These are phyloP conservation scores for Drosophila paulistorum DNA, from an alignment of 1,140 invertebrate species.

Conservation along the genomic window DNA sequence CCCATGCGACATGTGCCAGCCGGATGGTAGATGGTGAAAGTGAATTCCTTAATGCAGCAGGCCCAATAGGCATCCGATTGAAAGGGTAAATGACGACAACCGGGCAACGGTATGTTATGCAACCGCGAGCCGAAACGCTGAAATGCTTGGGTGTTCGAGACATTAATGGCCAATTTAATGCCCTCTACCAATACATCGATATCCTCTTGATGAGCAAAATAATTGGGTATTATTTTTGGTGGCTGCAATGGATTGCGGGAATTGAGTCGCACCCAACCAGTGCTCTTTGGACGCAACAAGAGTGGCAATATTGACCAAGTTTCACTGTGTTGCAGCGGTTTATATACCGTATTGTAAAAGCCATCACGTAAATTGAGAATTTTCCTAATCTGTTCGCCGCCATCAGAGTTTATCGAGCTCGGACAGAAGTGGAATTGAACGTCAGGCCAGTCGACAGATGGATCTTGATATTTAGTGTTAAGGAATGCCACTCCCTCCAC, in stretches of 20 bases:
- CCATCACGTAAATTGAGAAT: conserved; percentile 90
- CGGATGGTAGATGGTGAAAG: conserved; percentile 94
- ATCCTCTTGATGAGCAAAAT: conserved; percentile 92
- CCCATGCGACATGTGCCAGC: conserved; percentile 95
- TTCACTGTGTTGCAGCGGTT: conserved; percentile 90
- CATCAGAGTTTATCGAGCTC: conserved; percentile 91
- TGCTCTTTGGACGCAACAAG: conserved; percentile 91
- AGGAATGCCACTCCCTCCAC: conserved; percentile 93
- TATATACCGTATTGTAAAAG: conserved; percentile 93
- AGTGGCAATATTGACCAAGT: conserved; percentile 93
- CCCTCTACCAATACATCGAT: conserved; percentile 90
- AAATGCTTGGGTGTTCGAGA: conserved; percentile 91
- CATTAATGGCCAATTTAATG: conserved; percentile 91
- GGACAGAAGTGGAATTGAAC: conserved; percentile 94
- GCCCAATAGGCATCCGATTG: conserved; percentile 93
- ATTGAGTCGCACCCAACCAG: conserved; percentile 90
- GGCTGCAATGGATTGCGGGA: conserved; percentile 91
- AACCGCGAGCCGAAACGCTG: conserved; percentile 91
- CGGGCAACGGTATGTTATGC: conserved; percentile 91
- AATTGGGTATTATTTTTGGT: conserved; percentile 96
- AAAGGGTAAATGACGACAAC: conserved; percentile 89
- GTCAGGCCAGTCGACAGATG: conserved; percentile 90
- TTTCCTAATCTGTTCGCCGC: conserved; percentile 89
- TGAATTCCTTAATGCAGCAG: conserved; percentile 89
- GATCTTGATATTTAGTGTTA: conserved; percentile 92